Base-by-base conservation (phyloP, 2,113 vertebrate genomes). In the Rhizomys pruinosus region DNA sequence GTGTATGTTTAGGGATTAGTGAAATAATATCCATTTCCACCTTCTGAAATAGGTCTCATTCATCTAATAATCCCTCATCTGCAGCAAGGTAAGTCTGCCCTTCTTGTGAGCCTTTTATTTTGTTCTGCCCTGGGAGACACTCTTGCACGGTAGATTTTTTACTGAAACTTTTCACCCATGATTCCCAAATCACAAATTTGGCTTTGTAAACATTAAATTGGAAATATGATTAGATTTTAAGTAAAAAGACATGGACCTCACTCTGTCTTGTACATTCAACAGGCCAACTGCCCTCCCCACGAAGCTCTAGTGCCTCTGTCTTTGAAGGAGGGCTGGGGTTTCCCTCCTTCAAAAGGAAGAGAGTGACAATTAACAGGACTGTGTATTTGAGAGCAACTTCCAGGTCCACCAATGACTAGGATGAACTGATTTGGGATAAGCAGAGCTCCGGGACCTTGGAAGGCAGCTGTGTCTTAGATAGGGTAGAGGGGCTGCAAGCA, bases 61-160 rank as follows among this genome's bases (percentile, higher is more conserved):
- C 29, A 5, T 15, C 63, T 87, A 64, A 71, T 10, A 44, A 27
- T 20, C 64, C 19, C 25, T 76, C 32, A 44, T 81, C 32, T 23
- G 13, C 7, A 34, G 27, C 1, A 64, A 57, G 10, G 71, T 2
- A 47, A 47, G 1, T 22, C 42, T 25, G 3, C 19, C 9, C 7
- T 81, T 77, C 68, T 42, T 94, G 57, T 81, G 34, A 34, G 29
- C 63, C 79, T n/a, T 92, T 64, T 57, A 20, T 34, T 39, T 39
- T 63, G 2, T 15, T 92, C 25, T 69, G 2, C 81, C 74, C 59
- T 44, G 6, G 61, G 29, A 91, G 52, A 72, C 89, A 15, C 23
- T 74, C 69, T 78, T 61, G 9, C 4, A 72, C 0, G 44, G 27
- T 29, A 20, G 7, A 29, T 42, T 89, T 95, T 72, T 79, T n/a